A percentile compares a stretch with the other conserved stretches of the same genome.
Evolutionary conservation across 2,797 vertebrate genomes (phyloP).

Genomic region (Parauchenoglanis ngamensis): DNA sequence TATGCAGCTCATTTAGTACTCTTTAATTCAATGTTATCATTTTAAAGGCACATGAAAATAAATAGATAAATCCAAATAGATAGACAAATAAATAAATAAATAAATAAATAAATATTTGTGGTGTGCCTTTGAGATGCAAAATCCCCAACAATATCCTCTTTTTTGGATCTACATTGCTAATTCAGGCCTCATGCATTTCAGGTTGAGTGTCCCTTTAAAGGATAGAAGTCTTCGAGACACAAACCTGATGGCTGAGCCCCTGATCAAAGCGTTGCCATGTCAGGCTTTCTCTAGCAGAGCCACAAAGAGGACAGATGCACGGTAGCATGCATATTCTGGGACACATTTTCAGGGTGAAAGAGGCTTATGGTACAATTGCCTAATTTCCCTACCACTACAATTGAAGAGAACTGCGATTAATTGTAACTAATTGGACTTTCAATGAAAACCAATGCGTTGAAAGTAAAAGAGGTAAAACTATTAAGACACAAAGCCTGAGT

Average conservation of each 20-base stretch:
- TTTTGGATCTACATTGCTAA: conserved; percentile 80
- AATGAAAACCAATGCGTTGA: conserved; percentile 28
- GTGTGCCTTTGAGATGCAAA: conserved; percentile 78
- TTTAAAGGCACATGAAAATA: not conserved
- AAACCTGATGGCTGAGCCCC: conserved; percentile 69
- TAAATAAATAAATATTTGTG: conserved; percentile 63
- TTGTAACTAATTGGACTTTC: conserved; percentile 34
- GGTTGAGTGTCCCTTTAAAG: conserved; percentile 71
- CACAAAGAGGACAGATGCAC: conserved; percentile 63
- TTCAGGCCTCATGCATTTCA: conserved; percentile 68
- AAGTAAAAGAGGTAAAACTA: conserved; percentile 34
- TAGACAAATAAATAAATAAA: conserved; percentile 13
- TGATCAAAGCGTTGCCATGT: conserved; percentile 74
- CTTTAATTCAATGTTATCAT: not conserved
- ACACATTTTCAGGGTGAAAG: conserved; percentile 59
- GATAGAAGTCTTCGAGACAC: conserved; percentile 68
- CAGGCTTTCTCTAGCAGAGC: conserved; percentile 58
- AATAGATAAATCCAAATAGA: not conserved
- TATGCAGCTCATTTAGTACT: not conserved
- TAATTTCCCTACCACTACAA: conserved; percentile 43
- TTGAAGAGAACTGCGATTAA: conserved; percentile 37
- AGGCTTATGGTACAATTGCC: conserved; percentile 46
- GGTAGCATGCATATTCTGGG: conserved; percentile 59
- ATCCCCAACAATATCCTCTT: conserved; percentile 53
- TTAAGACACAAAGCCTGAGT: conserved; percentile 5